Evolutionary conservation across 2,888 invertebrate genomes (phyloP), one percentile per base, ranked within the genome.

Genomic region (Anagyrus pseudococci): DNA sequence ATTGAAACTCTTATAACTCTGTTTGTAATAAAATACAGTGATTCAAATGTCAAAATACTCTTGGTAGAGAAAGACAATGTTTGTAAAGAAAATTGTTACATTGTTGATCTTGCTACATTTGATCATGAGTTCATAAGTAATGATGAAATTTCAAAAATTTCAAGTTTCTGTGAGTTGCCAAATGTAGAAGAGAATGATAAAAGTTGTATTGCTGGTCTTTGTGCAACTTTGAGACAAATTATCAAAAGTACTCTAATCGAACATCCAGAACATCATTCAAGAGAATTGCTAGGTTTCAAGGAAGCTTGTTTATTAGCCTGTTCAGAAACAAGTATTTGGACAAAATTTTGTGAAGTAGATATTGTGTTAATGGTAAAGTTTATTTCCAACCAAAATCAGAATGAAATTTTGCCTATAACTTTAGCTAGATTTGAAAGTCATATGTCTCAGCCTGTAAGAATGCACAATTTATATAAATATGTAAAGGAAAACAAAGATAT

Each of bases 301-400:
- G 87, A 86, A 66, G 87, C 90, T 56, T 94, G 94, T 74, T 82
- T 95, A 15, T 85, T 91, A 72, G 90, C 94, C 1, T 93, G 93
- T 56, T 89, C 93, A 25, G 94, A 94, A 82, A 86, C 87, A 8
- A 94, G 94, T 8, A 84, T 92, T 41, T 96, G 95, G 96, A 96
- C 96, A 0, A 91, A 90, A 73, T 94, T 94, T 77, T 96, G 96
- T 83, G 96, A 96, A 84, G 85, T 92, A 3, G 92, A 94, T 75
- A 82, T 94, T 46, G 85, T 91, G 13, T 52, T 69, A 84, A 20
- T 69, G 41, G 22, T 50, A 33, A 47, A 23, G 26, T 20, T 46
- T 19, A 37, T 37, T 22, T 40, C n/a, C 13, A 19, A 69, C 71
- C 19, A 70, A 68, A 37, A 60, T 78, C 23, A 69, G 4, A 66